Evolutionary conservation across 2,113 vertebrate genomes (phyloP).

Genomic region (Chitala chitala): DNA sequence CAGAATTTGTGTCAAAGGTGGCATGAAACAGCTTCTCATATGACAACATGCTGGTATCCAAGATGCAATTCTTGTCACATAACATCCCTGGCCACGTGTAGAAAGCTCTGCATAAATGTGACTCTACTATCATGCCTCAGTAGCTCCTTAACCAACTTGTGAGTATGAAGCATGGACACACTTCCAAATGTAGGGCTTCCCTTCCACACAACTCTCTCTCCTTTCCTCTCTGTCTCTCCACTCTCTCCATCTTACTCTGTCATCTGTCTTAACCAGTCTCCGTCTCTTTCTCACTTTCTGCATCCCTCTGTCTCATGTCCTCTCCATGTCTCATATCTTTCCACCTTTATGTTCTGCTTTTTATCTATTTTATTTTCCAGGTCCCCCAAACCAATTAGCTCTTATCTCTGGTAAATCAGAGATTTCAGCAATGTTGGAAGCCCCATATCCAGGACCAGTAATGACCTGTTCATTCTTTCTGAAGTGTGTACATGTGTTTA

Average conservation of each 20-base stretch:
- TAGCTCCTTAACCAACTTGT: neutral
- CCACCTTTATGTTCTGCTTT: slow-evolving; percentile 13
- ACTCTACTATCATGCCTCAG: neutral
- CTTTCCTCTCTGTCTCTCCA: slow-evolving; percentile 28
- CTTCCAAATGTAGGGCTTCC: neutral
- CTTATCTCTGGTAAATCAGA: neutral
- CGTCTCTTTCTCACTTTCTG: too few species aligned
- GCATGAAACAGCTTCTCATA: too few species aligned
- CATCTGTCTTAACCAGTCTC: neutral
- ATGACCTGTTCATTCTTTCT: neutral
- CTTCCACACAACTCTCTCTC: slow-evolving; percentile 28
- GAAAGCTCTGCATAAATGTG: neutral
- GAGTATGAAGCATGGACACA: too few species aligned
- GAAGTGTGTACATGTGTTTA: neutral
- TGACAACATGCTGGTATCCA: too few species aligned
- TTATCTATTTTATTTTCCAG: neutral
- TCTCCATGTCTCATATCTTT: neutral
- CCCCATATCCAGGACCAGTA: neutral
- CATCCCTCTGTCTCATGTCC: too few species aligned
- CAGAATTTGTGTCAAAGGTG: too few species aligned
- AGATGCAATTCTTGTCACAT: neutral
- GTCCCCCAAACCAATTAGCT: slow-evolving; percentile 11
- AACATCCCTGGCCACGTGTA: neutral
- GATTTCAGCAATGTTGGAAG: neutral
- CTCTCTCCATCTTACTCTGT: neutral